Conservation (phyloP, 2,113 vertebrate species). For the Bos indicus region DNA sequence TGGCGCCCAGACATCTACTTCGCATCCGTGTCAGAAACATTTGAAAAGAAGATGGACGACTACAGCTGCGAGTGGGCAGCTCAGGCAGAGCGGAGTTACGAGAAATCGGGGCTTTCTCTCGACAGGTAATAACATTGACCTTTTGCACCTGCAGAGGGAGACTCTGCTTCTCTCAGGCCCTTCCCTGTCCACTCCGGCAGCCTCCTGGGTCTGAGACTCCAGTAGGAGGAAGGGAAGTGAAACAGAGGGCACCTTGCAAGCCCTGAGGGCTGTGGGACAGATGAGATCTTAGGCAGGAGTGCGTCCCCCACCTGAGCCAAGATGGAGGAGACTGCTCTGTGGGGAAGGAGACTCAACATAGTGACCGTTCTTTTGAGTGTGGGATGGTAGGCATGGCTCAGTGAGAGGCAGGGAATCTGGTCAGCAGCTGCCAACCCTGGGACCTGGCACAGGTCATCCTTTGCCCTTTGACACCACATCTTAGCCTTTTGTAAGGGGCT, state of each 20-base stretch:
- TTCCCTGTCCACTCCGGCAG: too few species aligned
- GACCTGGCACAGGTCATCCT: background rate
- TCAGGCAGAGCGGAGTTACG: background rate
- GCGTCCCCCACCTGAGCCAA: background rate
- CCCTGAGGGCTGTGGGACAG: background rate
- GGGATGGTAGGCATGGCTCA: background rate
- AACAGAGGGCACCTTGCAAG: background rate
- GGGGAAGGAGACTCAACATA: background rate
- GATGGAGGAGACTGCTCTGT: background rate
- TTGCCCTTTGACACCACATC: background rate
- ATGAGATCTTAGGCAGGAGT: background rate
- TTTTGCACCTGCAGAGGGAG: background rate
- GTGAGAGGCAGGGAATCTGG: background rate
- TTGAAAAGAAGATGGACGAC: constrained; percentile 84
- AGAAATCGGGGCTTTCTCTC: constrained; percentile 66
- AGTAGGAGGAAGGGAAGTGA: background rate
- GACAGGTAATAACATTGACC: constrained; percentile 79
- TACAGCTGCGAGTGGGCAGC: constrained; percentile 79
- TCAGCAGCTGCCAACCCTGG: background rate
- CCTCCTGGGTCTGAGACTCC: background rate
- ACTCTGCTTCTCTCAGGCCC: background rate
- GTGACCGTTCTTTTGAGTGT: background rate
- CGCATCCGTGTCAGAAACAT: constrained; percentile 93
- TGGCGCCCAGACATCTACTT: constrained; percentile 91
- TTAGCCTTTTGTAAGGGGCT: background rate